Evolutionary conservation across 2,888 invertebrate species (phyloP).

Genomic region (Hydroisotoma schaefferi): DNA sequence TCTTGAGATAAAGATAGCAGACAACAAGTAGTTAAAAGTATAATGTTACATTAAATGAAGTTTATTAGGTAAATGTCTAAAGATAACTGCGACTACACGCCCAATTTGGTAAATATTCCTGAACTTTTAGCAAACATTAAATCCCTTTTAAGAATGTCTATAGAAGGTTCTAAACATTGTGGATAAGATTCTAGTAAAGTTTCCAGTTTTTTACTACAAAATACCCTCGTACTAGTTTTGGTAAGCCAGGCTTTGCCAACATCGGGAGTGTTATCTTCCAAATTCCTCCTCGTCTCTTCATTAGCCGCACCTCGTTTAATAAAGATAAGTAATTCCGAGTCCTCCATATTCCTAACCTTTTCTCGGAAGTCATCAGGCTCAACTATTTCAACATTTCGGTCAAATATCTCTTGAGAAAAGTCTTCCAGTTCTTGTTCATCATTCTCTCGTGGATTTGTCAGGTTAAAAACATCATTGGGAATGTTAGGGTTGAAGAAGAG

Average conservation of each 20-base stretch:
- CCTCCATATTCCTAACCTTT: background rate
- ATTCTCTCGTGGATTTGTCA: conserved; percentile 7
- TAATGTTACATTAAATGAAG: too few relatives aligned
- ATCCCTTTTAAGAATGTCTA: conserved; percentile 16
- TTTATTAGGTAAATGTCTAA: too few relatives aligned
- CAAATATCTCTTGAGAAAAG: conserved; percentile 14
- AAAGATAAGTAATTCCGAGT: background rate
- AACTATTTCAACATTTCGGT: conserved; percentile 11
- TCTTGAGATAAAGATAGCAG: too few relatives aligned
- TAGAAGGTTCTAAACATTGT: conserved; percentile 9
- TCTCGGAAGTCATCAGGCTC: conserved; percentile 16
- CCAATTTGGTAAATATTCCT: conserved; percentile 23
- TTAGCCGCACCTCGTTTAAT: conserved; percentile 4
- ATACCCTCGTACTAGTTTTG: conserved; percentile 10
- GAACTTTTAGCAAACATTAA: conserved; percentile 17
- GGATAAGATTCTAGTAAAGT: conserved; percentile 17
- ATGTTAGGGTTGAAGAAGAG: conserved; percentile 14
- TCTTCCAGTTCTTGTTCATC: conserved; percentile 16
- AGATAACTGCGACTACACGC: background rate
- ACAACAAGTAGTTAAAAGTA: too few relatives aligned
- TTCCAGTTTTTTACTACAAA: conserved; percentile 14
- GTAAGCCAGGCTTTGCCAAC: conserved; percentile 20
- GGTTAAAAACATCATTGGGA: conserved; percentile 12
- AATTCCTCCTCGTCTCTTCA: conserved; percentile 18
- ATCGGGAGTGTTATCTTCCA: conserved; percentile 14